Percentiles rank a stretch among this genome's conserved stretches.
Conservation (phyloP, 2,797 vertebrate genomes). For the Falco biarmicus region DNA sequence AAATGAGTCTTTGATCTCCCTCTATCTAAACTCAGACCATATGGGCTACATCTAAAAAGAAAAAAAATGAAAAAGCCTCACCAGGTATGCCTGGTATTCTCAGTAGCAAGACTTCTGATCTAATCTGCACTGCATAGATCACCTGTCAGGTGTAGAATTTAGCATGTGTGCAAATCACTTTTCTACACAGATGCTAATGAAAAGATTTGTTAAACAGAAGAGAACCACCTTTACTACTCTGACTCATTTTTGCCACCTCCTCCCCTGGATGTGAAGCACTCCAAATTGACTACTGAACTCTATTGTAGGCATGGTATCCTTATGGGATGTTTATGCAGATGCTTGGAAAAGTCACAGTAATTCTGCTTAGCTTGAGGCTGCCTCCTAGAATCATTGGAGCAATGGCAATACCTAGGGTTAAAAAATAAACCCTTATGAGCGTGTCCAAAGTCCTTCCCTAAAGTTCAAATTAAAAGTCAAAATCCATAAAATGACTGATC, state of each 20-base stretch:
- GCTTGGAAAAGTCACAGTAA: neutral
- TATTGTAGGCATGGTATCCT: fast-evolving
- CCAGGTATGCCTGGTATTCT: neutral
- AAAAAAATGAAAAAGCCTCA: neutral
- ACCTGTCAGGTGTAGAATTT: neutral
- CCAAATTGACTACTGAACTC: neutral
- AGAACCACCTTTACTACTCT: neutral
- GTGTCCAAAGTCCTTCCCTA: neutral
- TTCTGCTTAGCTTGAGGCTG: neutral
- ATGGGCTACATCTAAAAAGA: neutral
- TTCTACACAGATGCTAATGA: neutral
- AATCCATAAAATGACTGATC: neutral
- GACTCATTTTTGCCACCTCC: neutral
- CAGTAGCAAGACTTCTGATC: neutral
- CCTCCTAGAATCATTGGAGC: neutral
- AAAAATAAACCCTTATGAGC: neutral
- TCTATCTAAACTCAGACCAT: neutral
- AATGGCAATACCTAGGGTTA: neutral
- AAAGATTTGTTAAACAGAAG: neutral
- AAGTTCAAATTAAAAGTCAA: neutral
- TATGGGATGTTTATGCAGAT: neutral
- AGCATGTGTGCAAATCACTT: neutral
- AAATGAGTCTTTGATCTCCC: neutral
- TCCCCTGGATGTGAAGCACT: neutral
- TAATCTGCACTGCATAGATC: neutral